Evolutionary conservation across 1,140 invertebrate genomes (phyloP).

Genomic region (Zaprionus kolodkinae): DNA sequence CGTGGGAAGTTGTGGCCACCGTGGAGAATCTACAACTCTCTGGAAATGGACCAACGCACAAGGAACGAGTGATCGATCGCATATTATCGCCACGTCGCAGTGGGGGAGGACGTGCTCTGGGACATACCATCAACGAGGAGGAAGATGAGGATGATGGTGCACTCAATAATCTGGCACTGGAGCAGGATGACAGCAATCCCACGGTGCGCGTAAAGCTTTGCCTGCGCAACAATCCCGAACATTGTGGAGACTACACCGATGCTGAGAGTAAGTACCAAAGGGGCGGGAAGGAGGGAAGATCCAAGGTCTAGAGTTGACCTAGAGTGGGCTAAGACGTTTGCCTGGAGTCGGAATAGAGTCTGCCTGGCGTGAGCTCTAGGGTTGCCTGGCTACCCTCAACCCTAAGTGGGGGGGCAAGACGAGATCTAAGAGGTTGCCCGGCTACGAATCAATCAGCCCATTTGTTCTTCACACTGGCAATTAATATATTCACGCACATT

Average conservation of each 20-base stretch:
- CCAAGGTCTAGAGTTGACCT: background rate
- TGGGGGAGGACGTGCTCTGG: slow-evolving; percentile 85
- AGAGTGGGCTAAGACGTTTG: background rate
- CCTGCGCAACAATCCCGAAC: slow-evolving; percentile 89
- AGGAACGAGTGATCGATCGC: slow-evolving; percentile 88
- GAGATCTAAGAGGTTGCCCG: background rate
- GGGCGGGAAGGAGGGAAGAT: background rate
- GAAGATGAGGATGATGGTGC: slow-evolving; percentile 83
- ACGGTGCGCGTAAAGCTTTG: slow-evolving; percentile 91
- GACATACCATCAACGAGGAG: slow-evolving; percentile 79
- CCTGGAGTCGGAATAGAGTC: background rate
- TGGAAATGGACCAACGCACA: slow-evolving; percentile 87
- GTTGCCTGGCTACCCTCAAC: background rate
- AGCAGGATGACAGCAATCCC: slow-evolving; percentile 87
- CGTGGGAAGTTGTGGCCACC: slow-evolving; percentile 90
- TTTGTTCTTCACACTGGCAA: background rate
- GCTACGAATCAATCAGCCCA: background rate
- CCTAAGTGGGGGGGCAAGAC: background rate
- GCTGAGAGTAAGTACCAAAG: slow-evolving; percentile 90
- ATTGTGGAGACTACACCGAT: slow-evolving; percentile 92
- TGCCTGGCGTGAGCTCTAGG: background rate
- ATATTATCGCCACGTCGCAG: slow-evolving; percentile 80
- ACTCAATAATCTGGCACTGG: slow-evolving; percentile 84
- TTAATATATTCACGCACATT: slow-evolving; percentile 11
- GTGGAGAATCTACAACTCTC: slow-evolving; percentile 88